Evolutionary conservation across 2,888 invertebrate genomes (phyloP).

Genomic region (Andricus curvator): DNA sequence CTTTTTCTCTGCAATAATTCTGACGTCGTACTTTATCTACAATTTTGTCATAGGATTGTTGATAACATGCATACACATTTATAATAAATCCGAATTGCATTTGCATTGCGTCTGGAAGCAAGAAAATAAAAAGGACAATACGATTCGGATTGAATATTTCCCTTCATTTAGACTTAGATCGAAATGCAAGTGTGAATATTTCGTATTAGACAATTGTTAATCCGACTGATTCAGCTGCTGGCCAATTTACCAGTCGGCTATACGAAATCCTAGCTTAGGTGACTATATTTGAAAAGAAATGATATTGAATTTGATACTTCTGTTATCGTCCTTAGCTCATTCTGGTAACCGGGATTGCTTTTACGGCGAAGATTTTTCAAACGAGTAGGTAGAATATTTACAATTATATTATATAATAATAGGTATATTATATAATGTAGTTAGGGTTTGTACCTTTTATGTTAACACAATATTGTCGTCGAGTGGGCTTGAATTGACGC

Average conservation of each 20-base stretch:
- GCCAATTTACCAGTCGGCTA: constrained; percentile 37
- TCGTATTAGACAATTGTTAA: constrained; percentile 16
- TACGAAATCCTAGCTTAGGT: constrained; percentile 5
- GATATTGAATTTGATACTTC: constrained; percentile 14
- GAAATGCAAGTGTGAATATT: not conserved
- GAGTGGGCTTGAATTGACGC: not conserved
- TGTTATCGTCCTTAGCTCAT: not conserved
- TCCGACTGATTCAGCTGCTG: constrained; percentile 38
- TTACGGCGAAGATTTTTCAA: not conserved
- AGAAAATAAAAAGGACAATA: not conserved
- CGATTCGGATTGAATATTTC: not conserved
- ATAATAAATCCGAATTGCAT: constrained; percentile 6
- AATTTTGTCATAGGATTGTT: constrained; percentile 27
- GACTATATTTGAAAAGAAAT: constrained; percentile 1
- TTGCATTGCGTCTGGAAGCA: not conserved
- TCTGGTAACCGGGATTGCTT: not conserved
- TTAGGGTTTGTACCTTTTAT: constrained; percentile 20
- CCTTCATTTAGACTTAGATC: not conserved
- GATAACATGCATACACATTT: constrained; percentile 22
- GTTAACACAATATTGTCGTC: constrained; percentile 13
- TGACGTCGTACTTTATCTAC: constrained; percentile 13
- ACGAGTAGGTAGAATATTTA: constrained; percentile 1
- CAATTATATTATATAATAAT: constrained; percentile 2
- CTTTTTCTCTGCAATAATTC: constrained; percentile 15
- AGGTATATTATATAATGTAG: constrained; percentile 8